These are phyloP conservation scores for Notospermus geniculatus DNA, from an alignment of 1,140 invertebrate species.

Conservation along the genomic window DNA sequence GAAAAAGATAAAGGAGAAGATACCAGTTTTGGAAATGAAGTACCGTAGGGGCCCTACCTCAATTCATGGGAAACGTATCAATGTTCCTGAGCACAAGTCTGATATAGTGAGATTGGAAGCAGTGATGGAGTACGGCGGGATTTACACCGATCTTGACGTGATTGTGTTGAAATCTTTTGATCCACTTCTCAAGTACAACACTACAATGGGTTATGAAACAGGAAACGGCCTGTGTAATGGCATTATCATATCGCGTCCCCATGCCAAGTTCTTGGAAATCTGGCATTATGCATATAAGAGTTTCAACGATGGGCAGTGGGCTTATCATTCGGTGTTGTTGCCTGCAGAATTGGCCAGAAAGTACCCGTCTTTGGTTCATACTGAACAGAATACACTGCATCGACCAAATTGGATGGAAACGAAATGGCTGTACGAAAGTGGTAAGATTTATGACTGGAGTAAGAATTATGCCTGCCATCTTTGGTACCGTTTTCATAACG, in stretches of 20 bases:
- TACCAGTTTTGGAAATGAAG: constrained; percentile 13
- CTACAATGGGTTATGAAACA: constrained; percentile 18
- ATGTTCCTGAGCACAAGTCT: constrained; percentile 7
- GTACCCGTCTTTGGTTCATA: neutral
- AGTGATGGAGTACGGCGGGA: constrained; percentile 11
- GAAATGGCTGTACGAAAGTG: constrained; percentile 17
- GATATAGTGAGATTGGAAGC: constrained; percentile 13
- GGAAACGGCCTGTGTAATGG: constrained; percentile 9
- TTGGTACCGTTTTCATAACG: constrained; percentile 16
- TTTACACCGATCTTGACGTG: constrained; percentile 17
- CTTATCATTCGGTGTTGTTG: constrained; percentile 2
- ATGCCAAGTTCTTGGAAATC: constrained; percentile 11
- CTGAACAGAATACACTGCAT: constrained; percentile 12
- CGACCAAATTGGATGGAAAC: constrained; percentile 22
- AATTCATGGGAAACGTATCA: constrained; percentile 2
- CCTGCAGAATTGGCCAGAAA: constrained; percentile 5
- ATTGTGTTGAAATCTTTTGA: constrained; percentile 13
- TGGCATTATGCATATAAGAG: constrained; percentile 11
- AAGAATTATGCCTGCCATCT: constrained; percentile 27
- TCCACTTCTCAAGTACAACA: constrained; percentile 10
- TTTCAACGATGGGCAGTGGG: constrained; percentile 7
- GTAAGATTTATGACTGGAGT: constrained; percentile 26
- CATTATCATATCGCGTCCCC: constrained; percentile 6
- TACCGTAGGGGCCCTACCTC: constrained; percentile 8
- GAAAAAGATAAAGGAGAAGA: neutral